These are phyloP conservation scores for Plectropomus leopardus DNA, from an alignment of 2,113 vertebrate genomes.

Conservation along the genomic window DNA sequence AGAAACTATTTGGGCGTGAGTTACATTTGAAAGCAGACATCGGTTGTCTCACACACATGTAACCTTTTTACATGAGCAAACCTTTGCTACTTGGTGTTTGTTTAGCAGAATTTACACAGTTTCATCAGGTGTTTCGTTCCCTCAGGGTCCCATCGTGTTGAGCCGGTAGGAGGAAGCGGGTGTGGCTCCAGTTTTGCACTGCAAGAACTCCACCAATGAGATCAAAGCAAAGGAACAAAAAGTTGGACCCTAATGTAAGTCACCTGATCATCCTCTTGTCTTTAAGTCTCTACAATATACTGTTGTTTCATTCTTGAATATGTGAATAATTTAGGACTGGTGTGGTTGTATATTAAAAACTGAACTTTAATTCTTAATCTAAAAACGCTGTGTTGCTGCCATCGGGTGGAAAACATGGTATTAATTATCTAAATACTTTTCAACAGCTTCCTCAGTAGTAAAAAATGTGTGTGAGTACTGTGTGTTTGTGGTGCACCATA, in stretches of 20 bases:
- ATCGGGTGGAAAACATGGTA: neutral
- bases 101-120: conserved; percentile 49
- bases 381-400: neutral
- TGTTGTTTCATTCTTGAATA: neutral
- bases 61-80: conserved; percentile 21
- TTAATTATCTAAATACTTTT: neutral
- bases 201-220: conserved; percentile 70
- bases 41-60: conserved; percentile 12
- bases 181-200: conserved; percentile 70
- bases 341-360: neutral
- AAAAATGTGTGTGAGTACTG: neutral
- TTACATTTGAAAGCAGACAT: neutral
- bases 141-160: conserved; percentile 81
- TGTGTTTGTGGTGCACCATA: too few relatives aligned
- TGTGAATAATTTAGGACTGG: neutral
- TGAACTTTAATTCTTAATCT: neutral
- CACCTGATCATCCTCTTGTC: conserved; percentile 17
- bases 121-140: conserved; percentile 46
- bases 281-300: neutral
- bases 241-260: conserved; percentile 12
- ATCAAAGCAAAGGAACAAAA: neutral
- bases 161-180: conserved; percentile 79
- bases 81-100: conserved; percentile 38
- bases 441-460: neutral
- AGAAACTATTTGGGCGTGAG: conserved; percentile 80